Evolutionary conservation across 2,888 invertebrate species (phyloP), one percentile per base, ranked within the genome.

Genomic region (Idaea dimidiata): DNA sequence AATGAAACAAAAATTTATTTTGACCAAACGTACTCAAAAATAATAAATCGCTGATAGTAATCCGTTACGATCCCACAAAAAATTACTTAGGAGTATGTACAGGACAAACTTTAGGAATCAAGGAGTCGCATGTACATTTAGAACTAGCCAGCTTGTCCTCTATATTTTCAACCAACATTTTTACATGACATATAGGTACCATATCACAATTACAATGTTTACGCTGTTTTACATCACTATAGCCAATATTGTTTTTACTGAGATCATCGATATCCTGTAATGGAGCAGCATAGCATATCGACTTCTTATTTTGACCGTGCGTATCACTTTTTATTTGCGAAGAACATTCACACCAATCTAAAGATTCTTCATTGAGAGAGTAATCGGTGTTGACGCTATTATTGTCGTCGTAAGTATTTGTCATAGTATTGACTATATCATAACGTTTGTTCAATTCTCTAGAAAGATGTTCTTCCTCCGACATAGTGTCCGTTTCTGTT

Each of bases 141-240:
- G 80, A 80, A 62, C 81, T 68, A 5, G 77, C 72, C 59, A 91
- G 70, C 69, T 83, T 89, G 59, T 78, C 79, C 73, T 89, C 89
- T 70, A 91, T 89, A 75, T 84, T 84, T 62, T 89, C 80, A 5
- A 91, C 82, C 59, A 91, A 81, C 89, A 90, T 84, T 80, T 91
- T 91, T 0, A 91, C 87, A 63, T 90, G 90, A 81, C 91, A 91
- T 64, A 91, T 74, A 33, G 91, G 91, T 17, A 91, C 86, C 77
- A 81, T 80, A 66, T 82, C 77, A 73, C 91, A 91, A 62, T 81
- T 76, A 77, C 91, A 91, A 62, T 67, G 66, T 59, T 75, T 69
- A 10, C 70, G 43, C 18, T 56, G 16, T 54, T 54, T 54, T 54
- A 6, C 16, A 17, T 54, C 43, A 43, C 54, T 54, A 16, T 16